Conservation (phyloP, 2,113 vertebrate species). For the Dolichotis patagonum region DNA sequence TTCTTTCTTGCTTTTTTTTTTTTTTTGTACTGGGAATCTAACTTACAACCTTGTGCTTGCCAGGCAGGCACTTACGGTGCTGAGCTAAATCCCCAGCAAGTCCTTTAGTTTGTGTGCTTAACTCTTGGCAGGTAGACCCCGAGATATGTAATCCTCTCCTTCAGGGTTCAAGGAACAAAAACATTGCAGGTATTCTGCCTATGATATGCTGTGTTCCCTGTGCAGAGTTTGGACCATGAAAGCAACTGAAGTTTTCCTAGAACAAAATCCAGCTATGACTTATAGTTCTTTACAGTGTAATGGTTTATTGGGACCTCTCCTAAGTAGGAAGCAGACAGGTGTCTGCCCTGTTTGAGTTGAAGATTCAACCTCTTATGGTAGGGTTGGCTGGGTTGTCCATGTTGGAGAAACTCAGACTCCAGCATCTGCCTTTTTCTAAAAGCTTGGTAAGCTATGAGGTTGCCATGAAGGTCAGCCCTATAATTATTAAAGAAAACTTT, state of each 20-base stretch:
- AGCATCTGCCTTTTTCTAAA: background rate
- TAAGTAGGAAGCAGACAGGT: background rate
- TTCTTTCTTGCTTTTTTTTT: too few species aligned
- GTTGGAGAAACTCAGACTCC: background rate
- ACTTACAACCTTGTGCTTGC: too few species aligned
- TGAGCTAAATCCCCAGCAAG: too few species aligned
- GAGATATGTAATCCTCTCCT: background rate
- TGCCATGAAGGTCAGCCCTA: background rate
- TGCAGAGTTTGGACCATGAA: background rate
- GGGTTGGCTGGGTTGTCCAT: background rate
- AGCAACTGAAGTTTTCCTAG: background rate
- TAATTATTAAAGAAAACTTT: background rate
- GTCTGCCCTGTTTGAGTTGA: background rate
- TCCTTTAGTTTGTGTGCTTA: background rate
- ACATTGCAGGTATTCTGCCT: background rate
- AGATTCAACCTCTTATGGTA: background rate
- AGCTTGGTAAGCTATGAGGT: background rate
- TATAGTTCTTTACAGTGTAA: background rate
- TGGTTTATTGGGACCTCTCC: background rate
- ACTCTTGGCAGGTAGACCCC: background rate
- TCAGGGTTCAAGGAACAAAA: background rate
- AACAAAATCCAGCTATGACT: background rate
- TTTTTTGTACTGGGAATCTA: too few species aligned
- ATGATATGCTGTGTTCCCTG: background rate
- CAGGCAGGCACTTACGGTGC: too few species aligned